These are phyloP conservation scores for Zaprionus tsacasi DNA, from an alignment of 1,140 invertebrate genomes.

Conservation along the genomic window DNA sequence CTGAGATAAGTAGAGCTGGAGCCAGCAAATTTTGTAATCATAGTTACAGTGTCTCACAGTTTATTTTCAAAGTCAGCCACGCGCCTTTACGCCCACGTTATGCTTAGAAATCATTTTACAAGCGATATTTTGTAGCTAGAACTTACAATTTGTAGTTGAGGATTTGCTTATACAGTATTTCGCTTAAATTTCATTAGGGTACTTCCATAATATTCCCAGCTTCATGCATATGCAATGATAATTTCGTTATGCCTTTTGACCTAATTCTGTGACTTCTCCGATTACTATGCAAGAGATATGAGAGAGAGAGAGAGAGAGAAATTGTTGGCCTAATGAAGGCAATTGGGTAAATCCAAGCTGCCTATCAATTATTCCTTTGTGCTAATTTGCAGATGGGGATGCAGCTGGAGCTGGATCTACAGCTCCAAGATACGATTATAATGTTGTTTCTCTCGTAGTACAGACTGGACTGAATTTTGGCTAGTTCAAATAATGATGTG, in stretches of 20 bases:
- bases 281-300: background rate
- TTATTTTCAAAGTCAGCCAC: too few relatives aligned
- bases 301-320: background rate
- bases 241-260: background rate
- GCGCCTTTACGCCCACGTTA: too few relatives aligned
- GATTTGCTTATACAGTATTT: too few relatives aligned
- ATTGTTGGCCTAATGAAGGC: constrained; percentile 15
- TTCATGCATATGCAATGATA: background rate
- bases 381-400: background rate
- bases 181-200: too few relatives aligned
- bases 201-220: background rate
- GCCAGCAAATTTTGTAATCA: too few relatives aligned
- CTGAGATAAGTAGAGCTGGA: too few relatives aligned
- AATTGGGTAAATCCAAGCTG: constrained; percentile 29
- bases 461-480: background rate
- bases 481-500: constrained; percentile 42
- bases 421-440: background rate
- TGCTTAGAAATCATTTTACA: too few relatives aligned
- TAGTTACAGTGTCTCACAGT: too few relatives aligned
- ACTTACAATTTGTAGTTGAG: too few relatives aligned
- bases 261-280: background rate
- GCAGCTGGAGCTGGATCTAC: background rate
- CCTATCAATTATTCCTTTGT: constrained; percentile 19
- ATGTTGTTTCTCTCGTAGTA: constrained; percentile 19
- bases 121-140: too few relatives aligned